These are phyloP conservation scores for Conomelus anceps DNA, from an alignment of 2,888 invertebrate species.

Conservation along the genomic window DNA sequence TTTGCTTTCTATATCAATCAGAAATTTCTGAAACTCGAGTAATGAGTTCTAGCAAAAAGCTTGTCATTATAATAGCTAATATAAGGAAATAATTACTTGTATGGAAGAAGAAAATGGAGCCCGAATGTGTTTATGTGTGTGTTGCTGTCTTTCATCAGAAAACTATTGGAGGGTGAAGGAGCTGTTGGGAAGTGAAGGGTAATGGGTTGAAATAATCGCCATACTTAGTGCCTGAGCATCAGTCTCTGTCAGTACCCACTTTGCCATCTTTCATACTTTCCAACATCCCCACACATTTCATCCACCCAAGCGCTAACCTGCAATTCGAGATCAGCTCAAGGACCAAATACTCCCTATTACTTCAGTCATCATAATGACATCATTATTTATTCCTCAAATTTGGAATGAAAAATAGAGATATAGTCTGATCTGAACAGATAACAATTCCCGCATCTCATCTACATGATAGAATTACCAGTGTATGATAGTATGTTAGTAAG, in stretches of 20 bases:
- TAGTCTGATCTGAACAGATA: no score
- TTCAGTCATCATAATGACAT: neutral
- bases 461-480: no score
- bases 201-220: constrained; percentile 21
- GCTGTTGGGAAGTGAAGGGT: constrained; percentile 8
- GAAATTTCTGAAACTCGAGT: no score
- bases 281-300: neutral
- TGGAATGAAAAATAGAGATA: no score
- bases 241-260: constrained; percentile 3
- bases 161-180: neutral
- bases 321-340: neutral
- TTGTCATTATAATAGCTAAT: no score
- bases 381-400: neutral
- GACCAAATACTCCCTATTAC: neutral
- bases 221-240: constrained; percentile 15
- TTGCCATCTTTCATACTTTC: neutral
- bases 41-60: no score
- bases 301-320: neutral
- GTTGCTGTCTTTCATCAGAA: neutral
- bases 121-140: neutral
- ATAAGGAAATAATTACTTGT: neutral
- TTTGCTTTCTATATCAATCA: no score
- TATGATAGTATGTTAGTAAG: no score
- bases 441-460: no score
- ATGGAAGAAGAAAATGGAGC: neutral